A percentile compares a stretch with the other conserved stretches of the same genome.
phyloP scores from a whole-genome alignment of 2,113 vertebrate genomes.

The Callionymus lyra region DNA sequence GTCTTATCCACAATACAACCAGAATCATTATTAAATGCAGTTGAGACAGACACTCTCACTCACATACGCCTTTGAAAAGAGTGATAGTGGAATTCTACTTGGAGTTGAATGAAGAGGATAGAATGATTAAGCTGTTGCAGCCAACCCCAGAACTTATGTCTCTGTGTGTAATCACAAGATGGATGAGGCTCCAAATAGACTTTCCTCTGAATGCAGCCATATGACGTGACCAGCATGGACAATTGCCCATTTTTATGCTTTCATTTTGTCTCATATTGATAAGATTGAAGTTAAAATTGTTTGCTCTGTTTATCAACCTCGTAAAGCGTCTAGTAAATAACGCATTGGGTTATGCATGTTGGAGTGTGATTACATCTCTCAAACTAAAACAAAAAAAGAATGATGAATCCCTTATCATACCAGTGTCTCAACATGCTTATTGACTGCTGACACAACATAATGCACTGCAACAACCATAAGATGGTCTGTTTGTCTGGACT shows the following conservation, averaged over 20 bases:
- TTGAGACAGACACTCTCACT: conserved; percentile 22
- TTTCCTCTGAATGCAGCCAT: conserved; percentile 28
- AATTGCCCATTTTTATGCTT: not conserved
- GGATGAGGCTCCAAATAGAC: conserved; percentile 51
- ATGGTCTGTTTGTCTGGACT: too few species aligned
- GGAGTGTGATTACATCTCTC: too few species aligned
- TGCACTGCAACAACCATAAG: too few species aligned
- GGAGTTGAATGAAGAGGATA: conserved; percentile 23
- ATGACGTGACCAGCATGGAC: conserved; percentile 29
- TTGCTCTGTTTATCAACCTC: not conserved
- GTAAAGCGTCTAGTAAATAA: not conserved
- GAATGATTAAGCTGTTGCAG: conserved; percentile 41
- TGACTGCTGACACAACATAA: too few species aligned
- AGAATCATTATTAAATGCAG: too few species aligned
- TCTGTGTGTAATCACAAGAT: conserved; percentile 51
- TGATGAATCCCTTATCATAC: too few species aligned
- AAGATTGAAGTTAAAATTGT: conserved; percentile 1
- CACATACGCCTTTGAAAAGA: conserved; percentile 18
- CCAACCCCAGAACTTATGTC: conserved; percentile 23
- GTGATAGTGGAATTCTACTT: conserved; percentile 4
- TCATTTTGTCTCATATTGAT: not conserved
- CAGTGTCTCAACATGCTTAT: too few species aligned
- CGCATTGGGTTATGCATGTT: too few species aligned
- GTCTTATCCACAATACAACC: too few species aligned
- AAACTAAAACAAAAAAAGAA: too few species aligned